Evolutionary conservation across 2,797 vertebrate genomes (phyloP).

Genomic region (Intellagama lesueurii): DNA sequence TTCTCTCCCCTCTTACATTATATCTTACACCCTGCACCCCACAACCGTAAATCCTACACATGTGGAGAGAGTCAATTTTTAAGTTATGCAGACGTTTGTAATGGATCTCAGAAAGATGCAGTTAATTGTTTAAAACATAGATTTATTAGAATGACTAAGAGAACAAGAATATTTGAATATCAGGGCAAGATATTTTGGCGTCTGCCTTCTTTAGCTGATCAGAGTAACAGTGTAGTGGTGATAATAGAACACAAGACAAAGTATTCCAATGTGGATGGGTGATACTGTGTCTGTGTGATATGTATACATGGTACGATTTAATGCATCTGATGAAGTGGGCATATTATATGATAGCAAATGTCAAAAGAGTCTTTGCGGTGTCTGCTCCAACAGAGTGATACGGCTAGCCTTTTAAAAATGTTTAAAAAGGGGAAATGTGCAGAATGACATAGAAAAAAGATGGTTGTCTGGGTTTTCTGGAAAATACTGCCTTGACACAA

Average conservation of each 20-base stretch:
- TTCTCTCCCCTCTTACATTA: background rate
- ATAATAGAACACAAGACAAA: too few relatives aligned
- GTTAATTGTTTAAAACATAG: too few relatives aligned
- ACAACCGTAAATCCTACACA: background rate
- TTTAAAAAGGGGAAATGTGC: constrained; percentile 52
- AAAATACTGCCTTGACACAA: constrained; percentile 12
- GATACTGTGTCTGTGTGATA: too few relatives aligned
- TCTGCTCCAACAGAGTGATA: background rate
- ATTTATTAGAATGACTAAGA: too few relatives aligned
- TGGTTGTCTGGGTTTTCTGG: constrained; percentile 34
- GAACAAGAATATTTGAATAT: too few relatives aligned
- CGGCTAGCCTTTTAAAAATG: background rate
- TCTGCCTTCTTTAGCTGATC: too few relatives aligned
- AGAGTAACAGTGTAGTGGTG: too few relatives aligned
- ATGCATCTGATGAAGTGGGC: background rate
- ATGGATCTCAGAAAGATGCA: too few relatives aligned
- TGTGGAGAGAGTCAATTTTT: too few relatives aligned
- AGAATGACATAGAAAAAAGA: constrained; percentile 28
- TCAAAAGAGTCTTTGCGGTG: background rate
- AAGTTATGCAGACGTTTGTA: too few relatives aligned
- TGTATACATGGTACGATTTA: background rate
- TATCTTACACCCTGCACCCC: background rate
- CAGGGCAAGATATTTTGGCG: too few relatives aligned
- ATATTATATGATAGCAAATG: background rate
- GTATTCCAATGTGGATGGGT: too few relatives aligned